phyloP scores from a whole-genome alignment of 1,140 invertebrate genomes.

The Megalopta genalis region DNA sequence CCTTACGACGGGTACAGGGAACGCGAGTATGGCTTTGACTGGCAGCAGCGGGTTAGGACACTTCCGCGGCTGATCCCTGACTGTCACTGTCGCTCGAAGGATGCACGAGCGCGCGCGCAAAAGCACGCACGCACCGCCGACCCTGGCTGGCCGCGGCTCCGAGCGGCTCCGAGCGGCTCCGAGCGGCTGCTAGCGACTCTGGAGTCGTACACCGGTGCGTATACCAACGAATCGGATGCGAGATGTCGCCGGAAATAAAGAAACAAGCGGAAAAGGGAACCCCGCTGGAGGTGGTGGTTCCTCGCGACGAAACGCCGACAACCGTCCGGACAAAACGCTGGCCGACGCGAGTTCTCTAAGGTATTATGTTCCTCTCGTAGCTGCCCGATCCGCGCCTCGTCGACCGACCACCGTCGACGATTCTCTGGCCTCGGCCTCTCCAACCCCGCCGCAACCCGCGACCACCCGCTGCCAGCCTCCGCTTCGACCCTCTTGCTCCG shows the following conservation, averaged over 20 bases:
- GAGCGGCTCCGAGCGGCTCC: no score
- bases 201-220: not conserved
- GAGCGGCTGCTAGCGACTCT: conserved; percentile 6
- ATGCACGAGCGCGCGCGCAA: conserved; percentile 42
- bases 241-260: no score
- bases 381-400: conserved; percentile 15
- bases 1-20: not conserved
- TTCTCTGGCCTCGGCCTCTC: conserved; percentile 48
- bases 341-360: conserved; percentile 61
- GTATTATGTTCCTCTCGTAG: conserved; percentile 32
- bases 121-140: conserved; percentile 34
- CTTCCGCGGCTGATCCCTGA: conserved; percentile 16
- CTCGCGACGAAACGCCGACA: not conserved
- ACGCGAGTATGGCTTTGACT: not conserved
- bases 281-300: not conserved
- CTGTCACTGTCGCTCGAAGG: conserved; percentile 41
- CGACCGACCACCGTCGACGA: conserved; percentile 33
- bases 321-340: conserved; percentile 53
- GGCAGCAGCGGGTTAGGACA: not conserved
- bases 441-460: conserved; percentile 28
- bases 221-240: conserved; percentile 5
- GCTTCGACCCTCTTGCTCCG: not conserved
- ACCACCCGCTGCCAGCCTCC: not conserved
- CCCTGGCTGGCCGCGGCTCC: conserved; percentile 19
- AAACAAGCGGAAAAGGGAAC: not conserved